These are phyloP conservation scores for Caenorhabditis drosophilae DNA, from an alignment of 2,888 invertebrate species.

Conservation along the genomic window DNA sequence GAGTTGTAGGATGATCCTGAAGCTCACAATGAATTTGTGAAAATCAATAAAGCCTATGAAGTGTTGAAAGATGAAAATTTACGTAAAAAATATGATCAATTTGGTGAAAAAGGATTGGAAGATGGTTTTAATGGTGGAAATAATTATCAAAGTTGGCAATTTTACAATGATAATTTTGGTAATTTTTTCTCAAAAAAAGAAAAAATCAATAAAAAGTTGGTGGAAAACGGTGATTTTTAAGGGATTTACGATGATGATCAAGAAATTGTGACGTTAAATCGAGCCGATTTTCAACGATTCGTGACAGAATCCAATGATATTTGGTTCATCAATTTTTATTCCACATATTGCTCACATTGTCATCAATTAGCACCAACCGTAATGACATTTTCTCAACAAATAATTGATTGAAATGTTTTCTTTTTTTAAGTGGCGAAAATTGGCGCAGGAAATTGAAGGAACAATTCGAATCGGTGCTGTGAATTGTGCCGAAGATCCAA, in stretches of 20 bases:
- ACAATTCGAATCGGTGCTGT: conserved; percentile 83
- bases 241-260: conserved; percentile 85
- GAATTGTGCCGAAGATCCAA: conserved; percentile 85
- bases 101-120: conserved; percentile 78
- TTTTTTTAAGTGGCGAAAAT: conserved; percentile 77
- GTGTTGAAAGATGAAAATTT: conserved; percentile 83
- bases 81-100: conserved; percentile 61
- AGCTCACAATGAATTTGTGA: conserved; percentile 80
- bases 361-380: conserved; percentile 80
- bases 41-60: conserved; percentile 84
- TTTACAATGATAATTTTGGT: conserved; percentile 83
- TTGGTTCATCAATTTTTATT: conserved; percentile 88
- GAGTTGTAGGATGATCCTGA: conserved; percentile 77
- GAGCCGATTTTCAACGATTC: conserved; percentile 76
- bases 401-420: not conserved
- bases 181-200: too few species aligned
- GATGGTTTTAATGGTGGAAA: conserved; percentile 75
- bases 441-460: conserved; percentile 81
- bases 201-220: too few species aligned
- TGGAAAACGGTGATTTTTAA: conserved; percentile 66
- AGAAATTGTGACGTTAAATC: conserved; percentile 80
- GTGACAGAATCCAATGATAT: conserved; percentile 75
- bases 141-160: conserved; percentile 81
- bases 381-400: conserved; percentile 46
- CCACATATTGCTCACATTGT: conserved; percentile 84